Evolutionary conservation across 2,113 vertebrate species (phyloP).

Genomic region (Cyphomyrus discorhynchus): DNA sequence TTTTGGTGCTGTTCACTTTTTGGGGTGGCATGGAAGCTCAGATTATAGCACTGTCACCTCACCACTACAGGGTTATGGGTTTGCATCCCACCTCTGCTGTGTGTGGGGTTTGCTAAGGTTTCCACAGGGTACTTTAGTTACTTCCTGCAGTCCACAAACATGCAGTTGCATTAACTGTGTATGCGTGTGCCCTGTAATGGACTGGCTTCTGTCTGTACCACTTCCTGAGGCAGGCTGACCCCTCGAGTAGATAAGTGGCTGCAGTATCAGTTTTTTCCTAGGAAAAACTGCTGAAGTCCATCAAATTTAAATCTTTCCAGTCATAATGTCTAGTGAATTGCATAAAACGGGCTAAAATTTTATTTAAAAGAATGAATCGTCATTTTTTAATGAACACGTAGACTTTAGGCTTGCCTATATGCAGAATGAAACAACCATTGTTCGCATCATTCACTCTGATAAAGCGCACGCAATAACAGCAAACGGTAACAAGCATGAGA

Average conservation of each 20-base stretch:
- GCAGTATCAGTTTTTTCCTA: background rate
- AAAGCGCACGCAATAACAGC: background rate
- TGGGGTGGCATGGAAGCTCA: background rate
- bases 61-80: background rate
- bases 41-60: background rate
- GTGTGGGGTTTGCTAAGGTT: background rate
- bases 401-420: background rate
- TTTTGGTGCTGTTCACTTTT: background rate
- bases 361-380: background rate
- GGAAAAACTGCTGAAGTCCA: background rate
- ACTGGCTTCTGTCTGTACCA: background rate
- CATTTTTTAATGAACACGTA: background rate
- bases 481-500: background rate
- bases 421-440: background rate
- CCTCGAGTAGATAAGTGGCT: background rate
- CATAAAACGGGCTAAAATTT: background rate
- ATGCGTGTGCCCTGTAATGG: background rate
- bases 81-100: background rate
- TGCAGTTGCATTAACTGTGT: background rate
- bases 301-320: background rate
- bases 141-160: background rate
- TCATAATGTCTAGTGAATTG: background rate
- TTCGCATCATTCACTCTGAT: background rate
- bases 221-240: background rate
- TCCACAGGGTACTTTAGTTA: background rate